phyloP scores from a whole-genome alignment of 2,888 invertebrate genomes.

The Cheilosia variabilis region DNA sequence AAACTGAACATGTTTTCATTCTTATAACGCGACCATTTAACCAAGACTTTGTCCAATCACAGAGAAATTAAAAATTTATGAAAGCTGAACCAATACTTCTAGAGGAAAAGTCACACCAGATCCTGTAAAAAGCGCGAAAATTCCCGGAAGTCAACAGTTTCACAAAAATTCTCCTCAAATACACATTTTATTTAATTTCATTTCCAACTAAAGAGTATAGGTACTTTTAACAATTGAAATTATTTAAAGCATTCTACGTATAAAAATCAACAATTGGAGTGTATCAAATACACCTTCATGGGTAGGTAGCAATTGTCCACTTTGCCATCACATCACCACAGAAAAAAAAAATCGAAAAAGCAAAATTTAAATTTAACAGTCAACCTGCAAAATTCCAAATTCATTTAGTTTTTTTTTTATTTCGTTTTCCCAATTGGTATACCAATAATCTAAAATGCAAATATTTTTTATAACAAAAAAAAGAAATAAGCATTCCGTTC shows the following conservation, averaged over 20 bases:
- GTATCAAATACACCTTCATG: slow-evolving; percentile 79
- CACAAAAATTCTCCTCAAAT: not conserved
- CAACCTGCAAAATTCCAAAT: slow-evolving; percentile 70
- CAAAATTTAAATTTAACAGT: slow-evolving; percentile 57
- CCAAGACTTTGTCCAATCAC: too few relatives aligned
- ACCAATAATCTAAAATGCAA: slow-evolving; percentile 36
- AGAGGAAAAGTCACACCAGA: too few relatives aligned
- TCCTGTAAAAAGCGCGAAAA: too few relatives aligned
- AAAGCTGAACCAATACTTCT: too few relatives aligned
- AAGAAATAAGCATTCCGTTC: slow-evolving; percentile 46
- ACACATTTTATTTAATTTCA: not conserved
- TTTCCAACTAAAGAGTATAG: slow-evolving; percentile 37
- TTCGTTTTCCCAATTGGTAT: slow-evolving; percentile 72
- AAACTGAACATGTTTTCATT: too few relatives aligned
- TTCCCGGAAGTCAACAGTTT: too few relatives aligned
- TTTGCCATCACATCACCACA: slow-evolving; percentile 74
- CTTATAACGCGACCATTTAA: too few relatives aligned
- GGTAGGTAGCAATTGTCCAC: slow-evolving; percentile 80
- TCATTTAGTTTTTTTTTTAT: slow-evolving; percentile 66
- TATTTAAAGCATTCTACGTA: slow-evolving; percentile 78
- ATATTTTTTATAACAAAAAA: slow-evolving; percentile 44
- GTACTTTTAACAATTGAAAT: slow-evolving; percentile 56
- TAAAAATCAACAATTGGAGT: slow-evolving; percentile 81
- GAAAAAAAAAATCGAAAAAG: slow-evolving; percentile 63
- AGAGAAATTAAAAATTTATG: too few relatives aligned